Base-by-base conservation (phyloP, 2,888 invertebrate species). In the Drosophila neoperkinsi region DNA sequence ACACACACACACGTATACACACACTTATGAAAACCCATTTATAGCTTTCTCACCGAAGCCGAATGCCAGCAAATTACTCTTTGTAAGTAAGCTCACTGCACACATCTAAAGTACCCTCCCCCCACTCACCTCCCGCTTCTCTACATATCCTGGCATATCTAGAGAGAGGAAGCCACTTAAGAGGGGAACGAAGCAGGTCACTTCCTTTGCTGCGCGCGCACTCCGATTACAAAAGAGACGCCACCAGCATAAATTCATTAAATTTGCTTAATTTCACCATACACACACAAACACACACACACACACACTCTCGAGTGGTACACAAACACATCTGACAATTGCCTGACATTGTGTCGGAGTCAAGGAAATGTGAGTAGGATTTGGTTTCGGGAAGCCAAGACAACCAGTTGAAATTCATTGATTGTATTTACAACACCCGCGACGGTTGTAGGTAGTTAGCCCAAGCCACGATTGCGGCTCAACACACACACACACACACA, bases 181-280 rank as follows among this genome's bases (percentile, higher is more conserved):
- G 77, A 77, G 61, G 68, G 71, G 66, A 68, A 74, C 69, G 70
- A 78, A 90, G 89, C 86, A 85, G 90, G 86, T 86, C 90, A 86
- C 89, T 86, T 86, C 74, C 88, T 69, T 63, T 57, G 85, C 60
- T 90, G 71, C 69, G 85, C 90, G 85, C 88, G 76, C 84, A 76
- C 89, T 85, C 90, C 62, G 77, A 87, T 89, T 90, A 87, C 91
- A 87, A 87, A 87, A 64, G 87, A 78, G 77, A 90, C 81, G 86
- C 88, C 91, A 88, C 88, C 91, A 88, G 91, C 88, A 90, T 84
- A 91, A 88, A 91, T 90, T 88, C 91, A 88, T 88, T 88, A 88
- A 91, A 91, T 91, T 86, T 90, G 82, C 83, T 84, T 91, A 91
- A 91, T 88, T 90, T 91, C 81, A 85, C 79, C 84, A 77, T 69